These are phyloP conservation scores for Willisornis vidua DNA, from an alignment of 2,113 vertebrate genomes.

Conservation along the genomic window DNA sequence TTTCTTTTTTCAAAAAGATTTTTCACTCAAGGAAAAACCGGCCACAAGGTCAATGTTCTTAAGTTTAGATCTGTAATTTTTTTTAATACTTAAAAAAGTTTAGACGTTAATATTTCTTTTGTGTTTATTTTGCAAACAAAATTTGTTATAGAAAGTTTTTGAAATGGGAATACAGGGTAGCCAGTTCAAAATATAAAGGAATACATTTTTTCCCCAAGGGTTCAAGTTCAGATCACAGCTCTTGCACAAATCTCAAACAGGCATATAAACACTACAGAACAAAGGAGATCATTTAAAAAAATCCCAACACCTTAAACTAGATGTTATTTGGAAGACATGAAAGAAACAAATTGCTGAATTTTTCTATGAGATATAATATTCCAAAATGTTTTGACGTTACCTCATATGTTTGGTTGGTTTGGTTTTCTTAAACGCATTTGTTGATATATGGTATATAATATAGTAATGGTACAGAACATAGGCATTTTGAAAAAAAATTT, in stretches of 20 bases:
- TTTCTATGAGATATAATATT: neutral
- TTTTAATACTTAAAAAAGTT: neutral
- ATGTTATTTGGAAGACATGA: neutral
- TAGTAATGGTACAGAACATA: neutral
- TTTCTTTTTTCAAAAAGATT: neutral
- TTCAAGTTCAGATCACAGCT: neutral
- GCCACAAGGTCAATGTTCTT: neutral
- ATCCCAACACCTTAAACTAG: accelerated
- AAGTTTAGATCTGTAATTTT: neutral
- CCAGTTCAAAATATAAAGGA: neutral
- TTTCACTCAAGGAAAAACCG: neutral
- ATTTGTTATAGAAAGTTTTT: neutral
- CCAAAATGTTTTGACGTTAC: neutral
- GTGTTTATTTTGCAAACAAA: neutral
- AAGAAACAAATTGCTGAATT: neutral
- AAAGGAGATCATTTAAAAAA: neutral
- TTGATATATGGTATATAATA: neutral
- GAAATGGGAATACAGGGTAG: neutral
- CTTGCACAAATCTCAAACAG: neutral
- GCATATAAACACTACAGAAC: neutral
- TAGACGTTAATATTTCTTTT: neutral
- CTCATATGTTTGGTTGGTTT: neutral
- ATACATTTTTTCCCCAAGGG: neutral
- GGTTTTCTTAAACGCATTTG: accelerated
- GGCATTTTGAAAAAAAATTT: neutral